Evolutionary conservation across 64 coral and sea anemone genomes (phyloP).

Genomic region (Pachyseris speciosa): DNA sequence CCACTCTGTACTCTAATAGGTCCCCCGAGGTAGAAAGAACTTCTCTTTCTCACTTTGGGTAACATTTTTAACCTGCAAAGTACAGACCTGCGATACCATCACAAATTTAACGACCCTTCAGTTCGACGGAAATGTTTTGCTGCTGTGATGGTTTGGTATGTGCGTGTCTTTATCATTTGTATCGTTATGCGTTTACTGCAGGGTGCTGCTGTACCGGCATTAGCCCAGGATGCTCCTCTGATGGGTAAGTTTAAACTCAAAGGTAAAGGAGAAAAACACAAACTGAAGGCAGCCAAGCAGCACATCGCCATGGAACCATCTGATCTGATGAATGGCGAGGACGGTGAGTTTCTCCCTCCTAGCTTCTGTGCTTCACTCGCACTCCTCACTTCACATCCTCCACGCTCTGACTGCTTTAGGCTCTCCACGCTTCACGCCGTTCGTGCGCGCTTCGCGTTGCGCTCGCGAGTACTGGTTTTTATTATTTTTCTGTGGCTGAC

Average conservation of each 20-base stretch:
- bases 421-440: neutral
- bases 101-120: too few relatives aligned
- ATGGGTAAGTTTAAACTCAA: conserved; percentile 54
- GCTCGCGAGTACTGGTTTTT: too few relatives aligned
- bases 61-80: too few relatives aligned
- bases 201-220: neutral
- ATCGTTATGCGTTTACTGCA: neutral
- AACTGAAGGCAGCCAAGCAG: conserved; percentile 40
- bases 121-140: too few relatives aligned
- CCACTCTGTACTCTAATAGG: too few relatives aligned
- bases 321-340: conserved; percentile 19
- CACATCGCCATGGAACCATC: conserved; percentile 22
- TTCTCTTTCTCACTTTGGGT: too few relatives aligned
- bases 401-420: neutral
- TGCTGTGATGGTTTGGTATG: too few relatives aligned
- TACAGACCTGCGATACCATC: too few relatives aligned
- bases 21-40: too few relatives aligned
- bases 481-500: too few relatives aligned
- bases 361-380: neutral
- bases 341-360: neutral
- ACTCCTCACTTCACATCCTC: neutral
- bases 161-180: too few relatives aligned
- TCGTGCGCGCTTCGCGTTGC: neutral
- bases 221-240: neutral
- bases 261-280: conserved; percentile 52